These are phyloP conservation scores for Achatina immaculata DNA, from an alignment of 1,140 invertebrate species.

Conservation along the genomic window DNA sequence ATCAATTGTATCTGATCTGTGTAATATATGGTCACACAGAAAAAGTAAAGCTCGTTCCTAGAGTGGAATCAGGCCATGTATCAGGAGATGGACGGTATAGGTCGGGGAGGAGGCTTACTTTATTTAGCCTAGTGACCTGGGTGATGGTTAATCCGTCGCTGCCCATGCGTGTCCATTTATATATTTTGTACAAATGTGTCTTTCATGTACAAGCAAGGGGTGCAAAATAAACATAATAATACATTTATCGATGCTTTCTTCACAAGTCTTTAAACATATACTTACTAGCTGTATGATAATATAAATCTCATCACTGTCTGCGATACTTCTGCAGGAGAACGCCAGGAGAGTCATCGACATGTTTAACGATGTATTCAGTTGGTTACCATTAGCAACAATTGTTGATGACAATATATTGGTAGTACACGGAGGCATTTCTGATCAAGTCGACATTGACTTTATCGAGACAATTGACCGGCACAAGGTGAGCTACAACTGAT, in stretches of 20 bases:
- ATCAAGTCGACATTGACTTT: conserved; percentile 83
- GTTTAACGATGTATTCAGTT: conserved; percentile 89
- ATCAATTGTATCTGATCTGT: too few relatives aligned
- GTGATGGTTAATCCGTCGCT: too few relatives aligned
- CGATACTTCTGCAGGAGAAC: conserved; percentile 75
- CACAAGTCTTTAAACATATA: not conserved
- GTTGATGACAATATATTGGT: conserved; percentile 89
- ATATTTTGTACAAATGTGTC: too few relatives aligned
- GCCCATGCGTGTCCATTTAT: too few relatives aligned
- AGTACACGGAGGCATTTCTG: conserved; percentile 89
- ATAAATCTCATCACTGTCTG: not conserved
- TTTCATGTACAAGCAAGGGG: too few relatives aligned
- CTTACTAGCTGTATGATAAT: not conserved
- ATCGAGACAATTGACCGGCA: conserved; percentile 82
- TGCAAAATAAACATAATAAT: too few relatives aligned
- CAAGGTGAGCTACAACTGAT: conserved; percentile 83
- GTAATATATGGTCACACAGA: too few relatives aligned
- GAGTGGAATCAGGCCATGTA: too few relatives aligned
- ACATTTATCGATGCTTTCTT: not conserved
- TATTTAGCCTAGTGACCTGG: too few relatives aligned
- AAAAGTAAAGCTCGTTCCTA: too few relatives aligned
- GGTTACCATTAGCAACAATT: conserved; percentile 88
- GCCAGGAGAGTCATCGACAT: conserved; percentile 82
- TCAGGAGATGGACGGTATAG: too few relatives aligned
- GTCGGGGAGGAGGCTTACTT: too few relatives aligned